Evolutionary conservation across 1,140 invertebrate genomes (phyloP).

Genomic region (Caerostris darwini): DNA sequence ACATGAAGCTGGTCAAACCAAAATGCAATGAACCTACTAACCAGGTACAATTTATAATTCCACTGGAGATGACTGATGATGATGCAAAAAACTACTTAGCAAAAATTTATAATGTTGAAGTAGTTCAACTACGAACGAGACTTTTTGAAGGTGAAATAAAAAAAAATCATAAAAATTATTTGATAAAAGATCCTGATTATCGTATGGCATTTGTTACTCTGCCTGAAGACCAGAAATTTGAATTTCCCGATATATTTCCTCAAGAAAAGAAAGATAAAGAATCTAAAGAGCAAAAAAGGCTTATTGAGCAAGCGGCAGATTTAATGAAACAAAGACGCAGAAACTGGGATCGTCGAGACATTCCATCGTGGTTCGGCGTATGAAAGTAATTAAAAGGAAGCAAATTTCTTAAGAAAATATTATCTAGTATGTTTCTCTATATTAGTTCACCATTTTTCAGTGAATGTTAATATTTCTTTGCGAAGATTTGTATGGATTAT

Average conservation of each 20-base stretch:
- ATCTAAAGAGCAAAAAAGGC: conserved; percentile 78
- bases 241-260: conserved; percentile 81
- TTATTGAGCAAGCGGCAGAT: conserved; percentile 61
- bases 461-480: too few species aligned
- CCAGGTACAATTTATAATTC: conserved; percentile 91
- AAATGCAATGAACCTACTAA: conserved; percentile 86
- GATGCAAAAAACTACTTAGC: conserved; percentile 96
- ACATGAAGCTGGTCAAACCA: conserved; percentile 93
- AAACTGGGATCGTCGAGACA: conserved; percentile 64
- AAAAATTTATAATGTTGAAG: conserved; percentile 94
- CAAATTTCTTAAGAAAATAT: conserved; percentile 24
- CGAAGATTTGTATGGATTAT: too few species aligned
- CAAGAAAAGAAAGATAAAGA: conserved; percentile 79
- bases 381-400: not conserved
- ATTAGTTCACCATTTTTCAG: too few species aligned
- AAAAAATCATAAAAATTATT: conserved; percentile 83
- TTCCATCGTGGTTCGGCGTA: conserved; percentile 73
- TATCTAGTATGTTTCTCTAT: not conserved
- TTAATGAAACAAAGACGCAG: conserved; percentile 48
- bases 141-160: conserved; percentile 81
- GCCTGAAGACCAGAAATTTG: conserved; percentile 80
- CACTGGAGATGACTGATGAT: conserved; percentile 90
- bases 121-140: conserved; percentile 86
- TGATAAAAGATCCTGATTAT: conserved; percentile 91
- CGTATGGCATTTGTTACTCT: conserved; percentile 91